phyloP scores from a whole-genome alignment of 2,888 invertebrate genomes.

The Tanypteryx hageni region DNA sequence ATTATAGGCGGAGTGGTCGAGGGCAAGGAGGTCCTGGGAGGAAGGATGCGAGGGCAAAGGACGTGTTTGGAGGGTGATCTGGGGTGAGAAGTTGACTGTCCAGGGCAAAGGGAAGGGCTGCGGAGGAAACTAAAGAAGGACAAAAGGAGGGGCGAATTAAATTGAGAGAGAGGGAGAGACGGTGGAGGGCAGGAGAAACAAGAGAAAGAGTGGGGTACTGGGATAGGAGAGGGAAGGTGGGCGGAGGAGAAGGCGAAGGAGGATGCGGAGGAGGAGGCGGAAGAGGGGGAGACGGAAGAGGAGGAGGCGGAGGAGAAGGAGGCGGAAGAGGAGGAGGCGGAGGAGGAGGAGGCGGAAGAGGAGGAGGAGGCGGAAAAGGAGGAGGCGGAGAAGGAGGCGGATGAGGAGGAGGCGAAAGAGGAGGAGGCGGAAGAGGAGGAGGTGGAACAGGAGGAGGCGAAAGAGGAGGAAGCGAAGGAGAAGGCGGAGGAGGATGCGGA shows the following conservation, averaged over 20 bases:
- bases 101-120: not conserved
- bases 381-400: not conserved
- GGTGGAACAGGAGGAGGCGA: not conserved
- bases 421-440: not conserved
- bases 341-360: not conserved
- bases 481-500: not conserved
- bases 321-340: not conserved
- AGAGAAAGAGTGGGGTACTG: too few species aligned
- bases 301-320: not conserved
- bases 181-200: too few species aligned
- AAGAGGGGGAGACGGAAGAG: too few species aligned
- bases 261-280: too few species aligned
- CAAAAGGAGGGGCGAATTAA: conserved; percentile 2
- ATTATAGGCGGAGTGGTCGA: not conserved
- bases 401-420: not conserved
- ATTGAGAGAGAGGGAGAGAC: not conserved
- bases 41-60: not conserved
- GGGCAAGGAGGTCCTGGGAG: conserved; percentile 23
- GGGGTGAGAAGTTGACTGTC: not conserved
- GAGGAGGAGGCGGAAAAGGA: not conserved
- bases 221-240: too few species aligned
- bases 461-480: not conserved
- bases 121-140: not conserved
- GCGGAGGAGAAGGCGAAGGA: too few species aligned
- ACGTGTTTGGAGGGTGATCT: conserved; percentile 15